phyloP scores from a whole-genome alignment of 2,113 vertebrate species.

The Alligator sinensis region DNA sequence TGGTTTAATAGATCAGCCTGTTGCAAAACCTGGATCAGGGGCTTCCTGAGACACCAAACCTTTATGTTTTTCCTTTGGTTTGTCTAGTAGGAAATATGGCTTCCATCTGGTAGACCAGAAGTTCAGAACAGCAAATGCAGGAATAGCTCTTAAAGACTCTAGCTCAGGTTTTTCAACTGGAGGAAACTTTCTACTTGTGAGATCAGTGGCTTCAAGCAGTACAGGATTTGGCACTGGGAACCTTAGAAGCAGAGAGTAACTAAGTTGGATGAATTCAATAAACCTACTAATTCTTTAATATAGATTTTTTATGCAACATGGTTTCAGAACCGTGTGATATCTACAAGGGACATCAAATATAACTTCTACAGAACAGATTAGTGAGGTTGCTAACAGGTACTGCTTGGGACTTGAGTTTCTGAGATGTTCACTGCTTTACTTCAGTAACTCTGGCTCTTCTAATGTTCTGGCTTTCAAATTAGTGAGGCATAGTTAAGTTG shows the following conservation, averaged over 20 bases:
- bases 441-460: neutral
- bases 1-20: fast-evolving
- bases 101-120: fast-evolving
- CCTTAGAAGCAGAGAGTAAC: neutral
- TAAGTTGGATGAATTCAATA: neutral
- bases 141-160: neutral
- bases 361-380: neutral
- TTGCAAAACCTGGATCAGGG: neutral
- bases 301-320: neutral
- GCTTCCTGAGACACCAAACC: fast-evolving
- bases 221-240: neutral
- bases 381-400: neutral
- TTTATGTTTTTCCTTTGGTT: neutral
- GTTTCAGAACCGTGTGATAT: neutral
- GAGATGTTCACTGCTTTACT: neutral
- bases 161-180: fast-evolving
- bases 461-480: neutral
- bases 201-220: neutral
- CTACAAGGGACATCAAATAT: neutral
- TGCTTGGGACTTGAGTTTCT: fast-evolving
- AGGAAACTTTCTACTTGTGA: neutral
- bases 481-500: neutral
- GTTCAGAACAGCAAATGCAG: neutral
- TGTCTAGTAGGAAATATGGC: neutral
- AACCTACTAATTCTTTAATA: neutral